These are phyloP conservation scores for Gobionotothen gibberifrons DNA, from an alignment of 2,797 vertebrate species.

Conservation along the genomic window DNA sequence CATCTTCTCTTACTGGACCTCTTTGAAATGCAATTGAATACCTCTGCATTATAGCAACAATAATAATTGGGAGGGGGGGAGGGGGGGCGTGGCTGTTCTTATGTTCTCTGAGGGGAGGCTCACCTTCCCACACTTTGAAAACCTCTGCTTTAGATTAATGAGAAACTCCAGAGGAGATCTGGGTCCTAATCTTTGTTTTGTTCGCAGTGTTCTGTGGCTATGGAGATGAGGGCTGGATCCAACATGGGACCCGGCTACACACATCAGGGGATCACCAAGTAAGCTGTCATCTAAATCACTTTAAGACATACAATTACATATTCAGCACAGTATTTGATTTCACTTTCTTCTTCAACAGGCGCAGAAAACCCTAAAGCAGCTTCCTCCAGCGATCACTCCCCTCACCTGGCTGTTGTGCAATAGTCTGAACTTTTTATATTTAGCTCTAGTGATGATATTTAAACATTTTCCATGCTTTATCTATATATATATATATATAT, in stretches of 20 bases:
- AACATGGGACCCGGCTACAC: conserved; percentile 90
- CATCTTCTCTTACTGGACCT: too few relatives aligned
- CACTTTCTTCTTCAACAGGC: conserved; percentile 75
- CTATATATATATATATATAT: conserved; percentile 52
- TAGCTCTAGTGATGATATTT: conserved; percentile 69
- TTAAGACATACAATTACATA: too few relatives aligned
- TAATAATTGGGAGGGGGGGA: too few relatives aligned
- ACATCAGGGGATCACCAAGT: conserved; percentile 93
- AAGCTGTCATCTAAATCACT: conserved; percentile 51
- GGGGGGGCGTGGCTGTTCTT: too few relatives aligned
- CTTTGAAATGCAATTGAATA: too few relatives aligned
- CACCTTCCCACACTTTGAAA: too few relatives aligned
- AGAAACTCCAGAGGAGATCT: background rate
- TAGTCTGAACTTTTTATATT: conserved; percentile 73
- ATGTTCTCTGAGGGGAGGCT: too few relatives aligned
- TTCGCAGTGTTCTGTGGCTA: conserved; percentile 90
- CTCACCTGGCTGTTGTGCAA: conserved; percentile 79
- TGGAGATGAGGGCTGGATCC: conserved; percentile 96
- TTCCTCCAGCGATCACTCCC: conserved; percentile 46
- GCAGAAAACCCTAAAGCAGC: conserved; percentile 91
- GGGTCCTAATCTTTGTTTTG: conserved; percentile 1
- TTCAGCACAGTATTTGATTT: background rate
- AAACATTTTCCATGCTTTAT: conserved; percentile 66
- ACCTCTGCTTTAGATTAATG: background rate
- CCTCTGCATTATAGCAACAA: too few relatives aligned